Evolutionary conservation across 2,113 vertebrate species (phyloP).

Genomic region (Egretta garzetta): DNA sequence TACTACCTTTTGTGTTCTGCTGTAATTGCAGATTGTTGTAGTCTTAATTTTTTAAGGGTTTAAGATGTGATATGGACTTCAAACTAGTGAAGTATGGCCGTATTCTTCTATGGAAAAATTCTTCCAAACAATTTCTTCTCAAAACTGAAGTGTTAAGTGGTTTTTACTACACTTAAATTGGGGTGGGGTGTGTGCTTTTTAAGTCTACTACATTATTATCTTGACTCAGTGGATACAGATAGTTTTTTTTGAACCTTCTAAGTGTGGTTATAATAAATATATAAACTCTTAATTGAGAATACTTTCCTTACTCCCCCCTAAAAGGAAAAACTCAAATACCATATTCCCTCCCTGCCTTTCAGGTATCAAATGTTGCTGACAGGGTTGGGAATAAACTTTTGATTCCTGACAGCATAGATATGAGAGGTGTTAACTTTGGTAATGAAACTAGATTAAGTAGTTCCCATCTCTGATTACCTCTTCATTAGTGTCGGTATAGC

Average conservation of each 20-base stretch:
- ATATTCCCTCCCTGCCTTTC: neutral
- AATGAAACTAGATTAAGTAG: neutral
- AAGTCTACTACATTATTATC: neutral
- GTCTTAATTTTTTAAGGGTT: neutral
- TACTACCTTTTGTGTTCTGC: neutral
- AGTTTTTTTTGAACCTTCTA: neutral
- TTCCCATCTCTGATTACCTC: neutral
- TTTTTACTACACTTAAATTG: neutral
- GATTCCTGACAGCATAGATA: neutral
- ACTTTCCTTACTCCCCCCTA: neutral
- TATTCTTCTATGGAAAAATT: neutral
- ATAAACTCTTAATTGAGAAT: neutral
- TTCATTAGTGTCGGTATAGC: neutral
- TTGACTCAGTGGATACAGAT: neutral
- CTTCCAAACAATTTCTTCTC: neutral
- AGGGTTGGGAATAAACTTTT: neutral
- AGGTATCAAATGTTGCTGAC: neutral
- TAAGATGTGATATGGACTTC: neutral
- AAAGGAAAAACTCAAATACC: neutral
- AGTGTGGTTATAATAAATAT: neutral
- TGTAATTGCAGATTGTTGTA: neutral
- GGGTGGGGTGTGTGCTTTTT: neutral
- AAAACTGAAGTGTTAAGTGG: neutral
- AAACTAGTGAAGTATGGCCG: neutral
- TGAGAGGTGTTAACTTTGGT: neutral